Evolutionary conservation across 2,888 invertebrate genomes (phyloP).

Genomic region (Epinotia bilunana): DNA sequence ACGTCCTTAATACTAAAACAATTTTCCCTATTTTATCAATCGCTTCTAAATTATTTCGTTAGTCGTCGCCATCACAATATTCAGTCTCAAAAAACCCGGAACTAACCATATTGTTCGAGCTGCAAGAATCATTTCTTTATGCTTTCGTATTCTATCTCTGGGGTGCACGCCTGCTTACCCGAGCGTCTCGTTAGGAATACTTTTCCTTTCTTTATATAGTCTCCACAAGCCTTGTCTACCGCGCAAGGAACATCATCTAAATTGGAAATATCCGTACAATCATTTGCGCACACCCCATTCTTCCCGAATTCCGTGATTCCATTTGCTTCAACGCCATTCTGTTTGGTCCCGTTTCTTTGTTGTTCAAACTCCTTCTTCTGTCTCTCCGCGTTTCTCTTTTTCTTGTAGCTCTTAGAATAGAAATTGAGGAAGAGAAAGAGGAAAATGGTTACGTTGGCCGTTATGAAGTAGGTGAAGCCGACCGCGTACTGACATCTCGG

Average conservation of each 20-base stretch:
- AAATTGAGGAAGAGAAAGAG: constrained; percentile 87
- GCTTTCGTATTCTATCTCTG: constrained; percentile 69
- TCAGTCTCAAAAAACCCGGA: constrained; percentile 77
- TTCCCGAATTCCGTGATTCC: constrained; percentile 52
- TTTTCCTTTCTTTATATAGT: constrained; percentile 69
- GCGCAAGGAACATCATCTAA: constrained; percentile 67
- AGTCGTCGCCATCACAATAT: constrained; percentile 71
- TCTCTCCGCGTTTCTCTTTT: constrained; percentile 58
- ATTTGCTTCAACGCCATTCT: constrained; percentile 54
- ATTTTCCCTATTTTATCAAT: constrained; percentile 43
- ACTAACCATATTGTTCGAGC: constrained; percentile 61
- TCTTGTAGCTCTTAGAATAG: constrained; percentile 85
- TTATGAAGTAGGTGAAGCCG: constrained; percentile 81
- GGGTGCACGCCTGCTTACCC: constrained; percentile 64
- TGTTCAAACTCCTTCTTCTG: constrained; percentile 59
- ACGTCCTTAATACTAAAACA: constrained; percentile 41
- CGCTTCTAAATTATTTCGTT: constrained; percentile 40
- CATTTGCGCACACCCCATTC: constrained; percentile 57
- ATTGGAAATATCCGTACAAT: constrained; percentile 56
- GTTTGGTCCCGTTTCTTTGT: constrained; percentile 58
- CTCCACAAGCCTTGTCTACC: constrained; percentile 69
- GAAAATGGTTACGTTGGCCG: constrained; percentile 85
- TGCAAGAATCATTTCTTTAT: constrained; percentile 75
- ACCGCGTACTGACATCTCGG: constrained; percentile 86
- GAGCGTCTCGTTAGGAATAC: constrained; percentile 71